Conservation (phyloP, 23 tunicate species). For the Halocynthia roretzi region DNA sequence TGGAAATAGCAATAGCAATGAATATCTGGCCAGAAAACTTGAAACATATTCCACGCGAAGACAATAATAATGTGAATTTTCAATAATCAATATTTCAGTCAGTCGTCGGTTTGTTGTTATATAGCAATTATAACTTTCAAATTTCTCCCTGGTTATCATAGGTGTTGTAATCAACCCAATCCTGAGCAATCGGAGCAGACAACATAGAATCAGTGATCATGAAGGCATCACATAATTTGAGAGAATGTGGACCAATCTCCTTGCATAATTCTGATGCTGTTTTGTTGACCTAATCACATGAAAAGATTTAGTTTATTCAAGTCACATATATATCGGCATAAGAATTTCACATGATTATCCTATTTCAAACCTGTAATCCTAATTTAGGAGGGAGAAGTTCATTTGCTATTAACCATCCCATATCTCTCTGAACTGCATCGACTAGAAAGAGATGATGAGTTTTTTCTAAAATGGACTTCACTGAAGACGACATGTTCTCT, state of each 20-base stretch:
- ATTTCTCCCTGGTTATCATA: slow-evolving; percentile 93
- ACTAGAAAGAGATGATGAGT: slow-evolving; percentile 60
- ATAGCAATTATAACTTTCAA: background rate
- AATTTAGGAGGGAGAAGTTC: slow-evolving; percentile 40
- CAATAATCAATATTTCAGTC: no score
- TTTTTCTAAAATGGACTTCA: slow-evolving; percentile 21
- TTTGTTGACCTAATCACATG: slow-evolving; percentile 25
- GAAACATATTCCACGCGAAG: no score
- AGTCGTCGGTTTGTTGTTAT: no score
- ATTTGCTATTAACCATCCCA: slow-evolving; percentile 75
- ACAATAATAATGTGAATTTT: no score
- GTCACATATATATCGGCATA: no score
- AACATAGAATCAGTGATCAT: slow-evolving; percentile 66
- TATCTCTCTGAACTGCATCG: slow-evolving; percentile 49
- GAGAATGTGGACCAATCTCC: slow-evolving; percentile 47
- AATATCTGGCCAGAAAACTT: no score
- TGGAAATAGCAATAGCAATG: no score
- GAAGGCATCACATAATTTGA: slow-evolving; percentile 67
- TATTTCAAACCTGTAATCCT: slow-evolving; percentile 33
- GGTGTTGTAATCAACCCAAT: slow-evolving; percentile 84
- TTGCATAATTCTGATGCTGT: slow-evolving; percentile 28
- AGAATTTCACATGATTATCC: no score
- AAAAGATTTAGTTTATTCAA: background rate
- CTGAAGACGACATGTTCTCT: slow-evolving; percentile 19
- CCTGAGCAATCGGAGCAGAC: slow-evolving; percentile 80